phyloP scores from a whole-genome alignment of 2,113 vertebrate genomes.

The Cichladusa arquata region DNA sequence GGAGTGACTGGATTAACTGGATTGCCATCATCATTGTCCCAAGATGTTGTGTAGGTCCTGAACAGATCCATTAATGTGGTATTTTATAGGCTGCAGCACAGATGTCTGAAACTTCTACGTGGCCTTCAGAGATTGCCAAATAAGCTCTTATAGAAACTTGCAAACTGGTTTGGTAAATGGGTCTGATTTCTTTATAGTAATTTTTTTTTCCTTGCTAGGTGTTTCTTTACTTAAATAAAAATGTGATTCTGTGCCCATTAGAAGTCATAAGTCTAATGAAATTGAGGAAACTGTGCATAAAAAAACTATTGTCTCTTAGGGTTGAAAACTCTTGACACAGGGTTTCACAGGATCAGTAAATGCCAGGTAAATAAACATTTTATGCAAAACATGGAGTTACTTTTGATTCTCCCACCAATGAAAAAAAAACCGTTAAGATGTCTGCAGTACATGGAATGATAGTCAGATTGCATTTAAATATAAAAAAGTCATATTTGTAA shows the following conservation, averaged over 20 bases:
- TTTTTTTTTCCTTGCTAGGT: neutral
- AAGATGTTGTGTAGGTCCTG: neutral
- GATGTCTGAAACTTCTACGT: neutral
- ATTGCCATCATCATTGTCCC: neutral
- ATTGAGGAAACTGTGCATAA: neutral
- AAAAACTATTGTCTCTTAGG: neutral
- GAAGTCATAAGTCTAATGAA: neutral
- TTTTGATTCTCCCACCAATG: neutral
- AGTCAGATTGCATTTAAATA: neutral
- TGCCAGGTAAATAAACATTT: neutral
- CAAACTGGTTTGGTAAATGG: slow-evolving; percentile 10
- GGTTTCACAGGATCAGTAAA: neutral
- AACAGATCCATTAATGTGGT: neutral
- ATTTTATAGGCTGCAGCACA: slow-evolving; percentile 27
- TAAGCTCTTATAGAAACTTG: slow-evolving; percentile 1
- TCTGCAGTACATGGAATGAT: neutral
- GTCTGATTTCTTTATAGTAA: neutral
- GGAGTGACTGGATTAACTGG: neutral
- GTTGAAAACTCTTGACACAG: neutral
- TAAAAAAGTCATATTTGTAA: neutral
- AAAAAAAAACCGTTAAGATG: neutral
- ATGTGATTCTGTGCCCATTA: neutral
- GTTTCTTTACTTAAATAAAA: neutral
- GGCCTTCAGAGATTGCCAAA: neutral
- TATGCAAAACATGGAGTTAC: neutral